These are phyloP conservation scores for human DNA, from an alignment of 2,113 vertebrate species.

Conservation along the genomic window GRCh38 chr2:214295001-214295500, in stretches of 20 bases:
- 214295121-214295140: background rate
- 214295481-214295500: background rate
- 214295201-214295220: background rate
- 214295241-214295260: background rate
- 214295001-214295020: background rate
- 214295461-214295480: background rate
- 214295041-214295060: background rate
- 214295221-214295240: background rate
- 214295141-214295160: background rate
- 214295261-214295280: background rate
- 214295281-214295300: background rate
- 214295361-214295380: background rate
- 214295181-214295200: background rate
- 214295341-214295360: background rate
- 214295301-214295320: background rate
- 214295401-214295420: background rate
- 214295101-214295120: background rate
- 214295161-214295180: background rate
- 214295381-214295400: background rate
- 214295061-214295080: background rate
- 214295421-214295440: background rate
- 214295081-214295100: background rate
- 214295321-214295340: background rate
- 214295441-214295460: background rate
- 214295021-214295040: background rate